A percentile compares a stretch with the other conserved stretches of the same genome.
These are phyloP conservation scores for Isoperla grammatica DNA, from an alignment of 2,888 invertebrate genomes.

Conservation along the genomic window DNA sequence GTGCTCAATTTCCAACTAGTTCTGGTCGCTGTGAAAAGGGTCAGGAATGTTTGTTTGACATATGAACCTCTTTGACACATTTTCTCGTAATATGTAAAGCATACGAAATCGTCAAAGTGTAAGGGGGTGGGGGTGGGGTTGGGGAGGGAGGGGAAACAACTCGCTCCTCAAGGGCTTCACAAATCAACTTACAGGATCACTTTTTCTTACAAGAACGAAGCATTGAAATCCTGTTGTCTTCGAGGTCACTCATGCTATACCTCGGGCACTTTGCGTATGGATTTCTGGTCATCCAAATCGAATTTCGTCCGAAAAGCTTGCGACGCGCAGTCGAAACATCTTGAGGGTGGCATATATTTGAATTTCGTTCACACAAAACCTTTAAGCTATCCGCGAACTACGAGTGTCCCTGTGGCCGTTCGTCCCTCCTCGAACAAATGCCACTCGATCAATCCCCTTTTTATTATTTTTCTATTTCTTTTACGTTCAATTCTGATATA, in stretches of 20 bases:
- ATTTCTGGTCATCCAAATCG: slow-evolving; percentile 27
- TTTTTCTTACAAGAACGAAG: neutral
- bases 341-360: slow-evolving; percentile 17
- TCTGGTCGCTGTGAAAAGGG: slow-evolving; percentile 10
- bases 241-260: neutral
- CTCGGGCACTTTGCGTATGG: slow-evolving; percentile 4
- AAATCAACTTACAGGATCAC: slow-evolving; percentile 15
- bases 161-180: slow-evolving; percentile 14
- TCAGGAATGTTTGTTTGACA: slow-evolving; percentile 19
- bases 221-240: slow-evolving; percentile 6
- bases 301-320: slow-evolving; percentile 19
- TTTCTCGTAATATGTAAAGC: slow-evolving; percentile 11
- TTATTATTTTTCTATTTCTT: slow-evolving; percentile 5
- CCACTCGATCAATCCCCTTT: slow-evolving; percentile 2
- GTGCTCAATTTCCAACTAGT: slow-evolving; percentile 6
- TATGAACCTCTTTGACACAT: slow-evolving; percentile 23
- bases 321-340: slow-evolving; percentile 14
- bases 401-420: neutral
- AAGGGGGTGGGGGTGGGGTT: neutral
- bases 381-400: slow-evolving; percentile 4
- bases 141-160: neutral
- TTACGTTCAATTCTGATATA: slow-evolving; percentile 24
- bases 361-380: slow-evolving; percentile 7
- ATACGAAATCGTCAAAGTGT: slow-evolving; percentile 19
- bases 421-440: neutral